Evolutionary conservation across 2,113 vertebrate species (phyloP).

Genomic region (Dendrocopos noguchii): DNA sequence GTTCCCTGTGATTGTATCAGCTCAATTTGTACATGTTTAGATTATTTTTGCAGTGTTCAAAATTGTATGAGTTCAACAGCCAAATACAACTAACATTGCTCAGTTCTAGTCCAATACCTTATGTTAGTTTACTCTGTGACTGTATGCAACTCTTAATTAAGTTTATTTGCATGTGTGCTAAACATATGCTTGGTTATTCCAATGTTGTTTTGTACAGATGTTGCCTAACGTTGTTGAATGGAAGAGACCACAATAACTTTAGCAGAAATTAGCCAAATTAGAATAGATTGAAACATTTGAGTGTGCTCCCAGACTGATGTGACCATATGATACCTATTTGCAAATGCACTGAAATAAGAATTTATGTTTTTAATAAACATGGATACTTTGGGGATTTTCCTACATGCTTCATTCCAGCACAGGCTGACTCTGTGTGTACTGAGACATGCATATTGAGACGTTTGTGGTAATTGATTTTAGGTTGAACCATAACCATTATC

Average conservation of each 20-base stretch:
- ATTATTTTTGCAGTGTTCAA: constrained; percentile 2
- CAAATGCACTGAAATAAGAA: background rate
- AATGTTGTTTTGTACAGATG: constrained; percentile 32
- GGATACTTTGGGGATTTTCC: background rate
- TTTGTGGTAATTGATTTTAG: background rate
- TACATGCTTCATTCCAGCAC: background rate
- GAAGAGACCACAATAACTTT: background rate
- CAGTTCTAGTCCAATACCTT: background rate
- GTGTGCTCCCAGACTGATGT: background rate
- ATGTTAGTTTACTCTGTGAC: background rate
- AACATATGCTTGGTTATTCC: constrained; percentile 35
- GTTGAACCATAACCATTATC: background rate
- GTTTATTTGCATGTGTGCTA: constrained; percentile 35
- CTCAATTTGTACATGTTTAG: background rate
- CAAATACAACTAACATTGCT: background rate
- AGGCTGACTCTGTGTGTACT: background rate
- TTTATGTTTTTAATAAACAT: background rate
- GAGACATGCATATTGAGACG: background rate
- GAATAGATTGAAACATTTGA: constrained; percentile 19
- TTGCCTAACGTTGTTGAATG: constrained; percentile 37
- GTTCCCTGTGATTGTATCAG: background rate
- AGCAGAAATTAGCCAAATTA: constrained; percentile 26
- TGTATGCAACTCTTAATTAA: constrained; percentile 23
- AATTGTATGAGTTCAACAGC: background rate
- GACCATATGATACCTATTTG: background rate